Evolutionary conservation across 1,140 invertebrate genomes (phyloP).

Genomic region (Caenorhabditis brenneri): DNA sequence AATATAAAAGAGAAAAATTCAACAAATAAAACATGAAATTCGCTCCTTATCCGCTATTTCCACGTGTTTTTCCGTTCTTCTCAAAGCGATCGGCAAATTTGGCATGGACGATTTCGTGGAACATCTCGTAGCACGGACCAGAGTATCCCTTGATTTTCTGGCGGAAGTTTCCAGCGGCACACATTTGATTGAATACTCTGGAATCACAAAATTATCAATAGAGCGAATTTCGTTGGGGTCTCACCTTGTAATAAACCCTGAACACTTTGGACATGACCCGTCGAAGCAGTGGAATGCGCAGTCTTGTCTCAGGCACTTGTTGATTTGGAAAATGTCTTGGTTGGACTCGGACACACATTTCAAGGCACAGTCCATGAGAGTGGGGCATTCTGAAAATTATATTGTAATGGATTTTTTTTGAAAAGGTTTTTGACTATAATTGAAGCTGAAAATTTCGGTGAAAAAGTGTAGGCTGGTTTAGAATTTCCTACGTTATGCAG

Average conservation of each 20-base stretch:
- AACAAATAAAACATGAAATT: background rate
- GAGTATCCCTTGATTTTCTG: conserved; percentile 56
- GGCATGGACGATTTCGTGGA: conserved; percentile 58
- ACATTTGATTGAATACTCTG: conserved; percentile 66
- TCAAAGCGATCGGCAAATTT: conserved; percentile 61
- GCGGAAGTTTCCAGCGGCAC: conserved; percentile 63
- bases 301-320: conserved; percentile 59
- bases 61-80: conserved; percentile 11
- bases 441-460: too few species aligned
- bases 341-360: conserved; percentile 61
- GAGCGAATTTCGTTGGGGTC: too few species aligned
- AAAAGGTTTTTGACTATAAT: too few species aligned
- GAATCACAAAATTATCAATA: too few species aligned
- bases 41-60: background rate
- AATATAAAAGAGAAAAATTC: too few species aligned
- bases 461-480: too few species aligned
- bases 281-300: conserved; percentile 67
- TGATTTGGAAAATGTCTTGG: conserved; percentile 62
- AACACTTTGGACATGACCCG: conserved; percentile 64
- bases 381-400: conserved; percentile 61
- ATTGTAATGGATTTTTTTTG: too few species aligned
- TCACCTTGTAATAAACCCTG: conserved; percentile 62
- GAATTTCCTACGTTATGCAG: too few species aligned
- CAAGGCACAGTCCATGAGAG: conserved; percentile 61
- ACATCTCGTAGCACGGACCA: conserved; percentile 68